Base-by-base conservation (phyloP, 2,888 invertebrate genomes). In the Neoscelio sp. region DNA sequence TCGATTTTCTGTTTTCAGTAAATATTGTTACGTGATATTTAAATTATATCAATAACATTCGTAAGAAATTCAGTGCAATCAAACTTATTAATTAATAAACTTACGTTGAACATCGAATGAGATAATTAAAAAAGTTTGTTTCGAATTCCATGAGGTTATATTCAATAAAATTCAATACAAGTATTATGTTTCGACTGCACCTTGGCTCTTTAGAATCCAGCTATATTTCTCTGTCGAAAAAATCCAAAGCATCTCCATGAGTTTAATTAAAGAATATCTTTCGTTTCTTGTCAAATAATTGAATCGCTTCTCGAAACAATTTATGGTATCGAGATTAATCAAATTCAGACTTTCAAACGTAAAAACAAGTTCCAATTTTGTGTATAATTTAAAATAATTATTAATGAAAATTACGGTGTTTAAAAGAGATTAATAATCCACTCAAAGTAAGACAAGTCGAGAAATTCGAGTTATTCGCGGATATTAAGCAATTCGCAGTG, bases 121-220 rank as follows among this genome's bases (percentile, higher is more conserved):
- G 13, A 58, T 44, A 58, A 42, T 58, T 42, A 58, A 28, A 58
- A 58, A 58, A 58, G 58, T 58, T 58, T 42, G 28, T 42, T 23
- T n/a, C 12, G 10, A 33, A 33, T 12, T 1, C 10, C 10, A 1
- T 10, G 10, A 10, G 10, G 10, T 33, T 2, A 12, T 10, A 10
- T 10, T 2, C 33, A 33, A 33, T 33, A 10, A 33, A 33, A 33
- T 0, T 12, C 33, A 12, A 2, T 5, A 10, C 10, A 33, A 33
- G n/a, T 33, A 33, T 33, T 33, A 33, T 33, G 33, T 33, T 33
- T 33, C 33, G 6, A 33, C 33, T 33, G 33, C 10, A 10, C 5
- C 33, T 7, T 33, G 10, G 10, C 33, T 33, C 10, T 4, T n/a
- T n/a, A n/a, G n/a, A n/a, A n/a, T n/a, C 33, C 10, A 33, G 1